A percentile compares a stretch with the other conserved stretches of the same genome.
These are phyloP conservation scores for Calephelis perditalis DNA, from an alignment of 2,888 invertebrate species.

Conservation along the genomic window DNA sequence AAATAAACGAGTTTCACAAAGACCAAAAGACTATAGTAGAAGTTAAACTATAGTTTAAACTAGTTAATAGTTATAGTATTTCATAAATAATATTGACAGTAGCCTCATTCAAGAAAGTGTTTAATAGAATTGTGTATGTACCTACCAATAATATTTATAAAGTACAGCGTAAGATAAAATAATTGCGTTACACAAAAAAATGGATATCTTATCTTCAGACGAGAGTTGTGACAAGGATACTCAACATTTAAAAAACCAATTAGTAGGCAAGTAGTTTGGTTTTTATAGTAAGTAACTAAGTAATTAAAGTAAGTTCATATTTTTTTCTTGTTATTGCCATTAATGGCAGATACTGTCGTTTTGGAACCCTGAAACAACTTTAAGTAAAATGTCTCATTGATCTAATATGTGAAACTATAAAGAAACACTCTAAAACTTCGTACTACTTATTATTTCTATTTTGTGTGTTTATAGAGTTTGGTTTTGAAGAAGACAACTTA, in stretches of 20 bases:
- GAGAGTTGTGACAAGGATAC: conserved; percentile 68
- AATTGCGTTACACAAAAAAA: neutral
- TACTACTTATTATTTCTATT: conserved; percentile 4
- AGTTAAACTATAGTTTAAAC: too few relatives aligned
- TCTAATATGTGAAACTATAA: too few relatives aligned
- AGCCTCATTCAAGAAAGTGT: too few relatives aligned
- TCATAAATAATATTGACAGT: too few relatives aligned
- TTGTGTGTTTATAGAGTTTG: conserved; percentile 51
- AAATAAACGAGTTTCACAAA: too few relatives aligned
- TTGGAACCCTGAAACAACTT: neutral
- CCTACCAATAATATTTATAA: too few relatives aligned
- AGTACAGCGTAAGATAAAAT: too few relatives aligned
- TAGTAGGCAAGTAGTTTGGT: conserved; percentile 46
- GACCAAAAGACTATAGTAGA: too few relatives aligned
- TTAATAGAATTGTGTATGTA: too few relatives aligned
- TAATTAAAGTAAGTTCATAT: neutral
- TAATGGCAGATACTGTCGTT: neutral
- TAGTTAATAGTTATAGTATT: too few relatives aligned
- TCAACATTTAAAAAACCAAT: conserved; percentile 55
- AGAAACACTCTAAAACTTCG: too few relatives aligned
- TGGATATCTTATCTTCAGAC: conserved; percentile 46
- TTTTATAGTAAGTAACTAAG: conserved; percentile 5
- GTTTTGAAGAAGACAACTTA: conserved; percentile 64
- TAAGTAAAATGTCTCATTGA: too few relatives aligned
- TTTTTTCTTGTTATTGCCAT: neutral